Percentiles rank a stretch among this genome's conserved stretches.
phyloP scores from a whole-genome alignment of 2,797 vertebrate genomes.

The Calcarius lapponicus region DNA sequence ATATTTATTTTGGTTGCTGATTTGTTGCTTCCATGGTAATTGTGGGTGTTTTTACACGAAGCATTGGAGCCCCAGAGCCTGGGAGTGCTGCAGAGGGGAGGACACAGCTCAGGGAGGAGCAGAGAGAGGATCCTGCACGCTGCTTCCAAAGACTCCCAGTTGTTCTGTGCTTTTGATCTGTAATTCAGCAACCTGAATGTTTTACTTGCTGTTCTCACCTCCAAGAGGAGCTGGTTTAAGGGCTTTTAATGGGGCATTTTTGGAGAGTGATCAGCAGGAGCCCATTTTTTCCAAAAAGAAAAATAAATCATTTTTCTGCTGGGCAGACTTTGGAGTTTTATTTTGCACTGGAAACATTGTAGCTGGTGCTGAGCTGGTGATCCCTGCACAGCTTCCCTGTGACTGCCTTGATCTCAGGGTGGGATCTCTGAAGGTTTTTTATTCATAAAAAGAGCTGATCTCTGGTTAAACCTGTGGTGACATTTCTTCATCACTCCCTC shows the following conservation, averaged over 20 bases:
- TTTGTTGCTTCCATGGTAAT: neutral
- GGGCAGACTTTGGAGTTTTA: neutral
- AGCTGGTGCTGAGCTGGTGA: neutral
- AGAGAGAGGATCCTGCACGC: neutral
- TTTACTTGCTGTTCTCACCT: neutral
- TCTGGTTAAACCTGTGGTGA: neutral
- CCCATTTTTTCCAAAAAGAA: accelerated
- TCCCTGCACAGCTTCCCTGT: neutral
- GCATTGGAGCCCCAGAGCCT: accelerated
- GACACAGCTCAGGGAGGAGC: neutral
- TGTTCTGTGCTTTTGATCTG: neutral
- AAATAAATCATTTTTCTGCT: neutral
- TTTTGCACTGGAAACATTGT: neutral
- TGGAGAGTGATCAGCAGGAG: neutral
- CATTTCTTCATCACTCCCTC: neutral
- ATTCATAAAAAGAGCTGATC: neutral
- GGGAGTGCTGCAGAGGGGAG: neutral
- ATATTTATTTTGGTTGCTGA: neutral
- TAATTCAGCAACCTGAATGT: neutral
- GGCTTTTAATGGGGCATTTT: neutral
- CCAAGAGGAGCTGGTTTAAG: neutral
- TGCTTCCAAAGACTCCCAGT: neutral
- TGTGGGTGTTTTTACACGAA: neutral
- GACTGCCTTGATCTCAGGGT: neutral
- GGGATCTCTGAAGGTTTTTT: neutral